Evolutionary conservation across 2,888 invertebrate genomes (phyloP).

Genomic region (Piscicola geometra): DNA sequence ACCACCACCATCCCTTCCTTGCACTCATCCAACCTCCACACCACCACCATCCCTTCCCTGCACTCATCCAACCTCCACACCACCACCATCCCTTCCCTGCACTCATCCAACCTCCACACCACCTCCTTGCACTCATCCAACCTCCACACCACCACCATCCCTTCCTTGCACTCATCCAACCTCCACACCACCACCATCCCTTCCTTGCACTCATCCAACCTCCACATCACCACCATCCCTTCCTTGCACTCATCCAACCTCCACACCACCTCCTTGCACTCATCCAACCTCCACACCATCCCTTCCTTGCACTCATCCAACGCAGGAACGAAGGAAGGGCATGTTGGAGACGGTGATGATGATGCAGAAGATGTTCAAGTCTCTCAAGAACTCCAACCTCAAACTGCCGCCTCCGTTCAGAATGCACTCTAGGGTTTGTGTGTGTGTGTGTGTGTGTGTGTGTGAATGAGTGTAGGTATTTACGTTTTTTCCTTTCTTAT

Average conservation of each 20-base stretch:
- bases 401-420: slow-evolving; percentile 50
- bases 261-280: not conserved
- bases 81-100: too few relatives aligned
- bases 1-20: too few relatives aligned
- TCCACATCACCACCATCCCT: not conserved
- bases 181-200: not conserved
- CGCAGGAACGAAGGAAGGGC: slow-evolving; percentile 53
- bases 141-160: not conserved
- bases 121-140: not conserved
- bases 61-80: not conserved
- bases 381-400: slow-evolving; percentile 52
- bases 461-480: not conserved
- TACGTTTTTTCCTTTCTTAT: not conserved
- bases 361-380: slow-evolving; percentile 52
- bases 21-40: too few relatives aligned
- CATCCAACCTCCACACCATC: not conserved
- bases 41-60: too few relatives aligned
- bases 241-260: too few relatives aligned
- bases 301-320: too few relatives aligned
- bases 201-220: not conserved
- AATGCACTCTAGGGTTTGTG: slow-evolving; percentile 49
- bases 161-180: not conserved
- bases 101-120: not conserved
- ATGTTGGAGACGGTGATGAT: slow-evolving; percentile 51
- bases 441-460: not conserved